phyloP scores from a whole-genome alignment of 2,888 invertebrate species.

The Bibio marci region DNA sequence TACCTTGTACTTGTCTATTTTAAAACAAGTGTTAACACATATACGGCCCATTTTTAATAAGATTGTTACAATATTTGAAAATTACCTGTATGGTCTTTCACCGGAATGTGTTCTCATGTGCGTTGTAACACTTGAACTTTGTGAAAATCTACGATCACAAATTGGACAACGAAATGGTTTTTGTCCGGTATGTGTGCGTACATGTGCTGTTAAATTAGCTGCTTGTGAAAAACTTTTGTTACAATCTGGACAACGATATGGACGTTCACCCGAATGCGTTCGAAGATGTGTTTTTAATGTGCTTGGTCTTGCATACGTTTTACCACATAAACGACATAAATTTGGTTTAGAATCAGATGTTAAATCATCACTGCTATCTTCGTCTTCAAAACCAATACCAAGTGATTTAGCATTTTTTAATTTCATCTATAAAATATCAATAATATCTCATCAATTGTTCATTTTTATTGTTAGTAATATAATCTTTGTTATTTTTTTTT shows the following conservation, averaged over 20 bases:
- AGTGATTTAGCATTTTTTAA: constrained; percentile 13
- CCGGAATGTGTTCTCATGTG: constrained; percentile 99
- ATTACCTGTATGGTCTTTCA: constrained; percentile 79
- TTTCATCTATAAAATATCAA: constrained; percentile 5
- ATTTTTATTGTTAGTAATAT: background rate
- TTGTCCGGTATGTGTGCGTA: constrained; percentile 43
- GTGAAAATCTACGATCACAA: constrained; percentile 92
- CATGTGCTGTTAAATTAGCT: constrained; percentile 94
- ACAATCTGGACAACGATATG: constrained; percentile 63
- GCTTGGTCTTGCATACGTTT: constrained; percentile 90
- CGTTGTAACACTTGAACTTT: constrained; percentile 88
- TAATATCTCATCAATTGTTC: background rate
- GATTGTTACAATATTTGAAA: constrained; percentile 8
- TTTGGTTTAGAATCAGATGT: constrained; percentile 55
- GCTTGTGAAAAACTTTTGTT: constrained; percentile 96
- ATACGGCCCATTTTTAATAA: too few relatives aligned
- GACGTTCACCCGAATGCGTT: constrained; percentile 88
- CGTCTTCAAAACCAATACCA: constrained; percentile 42
- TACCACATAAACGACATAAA: constrained; percentile 87
- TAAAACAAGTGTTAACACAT: too few relatives aligned
- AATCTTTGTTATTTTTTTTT: background rate
- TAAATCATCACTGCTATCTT: constrained; percentile 29
- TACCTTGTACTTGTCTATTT: too few relatives aligned
- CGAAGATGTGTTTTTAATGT: constrained; percentile 93
- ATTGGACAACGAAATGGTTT: constrained; percentile 97